These are phyloP conservation scores for Acronicta leporina DNA, from an alignment of 2,888 invertebrate genomes.

Conservation along the genomic window DNA sequence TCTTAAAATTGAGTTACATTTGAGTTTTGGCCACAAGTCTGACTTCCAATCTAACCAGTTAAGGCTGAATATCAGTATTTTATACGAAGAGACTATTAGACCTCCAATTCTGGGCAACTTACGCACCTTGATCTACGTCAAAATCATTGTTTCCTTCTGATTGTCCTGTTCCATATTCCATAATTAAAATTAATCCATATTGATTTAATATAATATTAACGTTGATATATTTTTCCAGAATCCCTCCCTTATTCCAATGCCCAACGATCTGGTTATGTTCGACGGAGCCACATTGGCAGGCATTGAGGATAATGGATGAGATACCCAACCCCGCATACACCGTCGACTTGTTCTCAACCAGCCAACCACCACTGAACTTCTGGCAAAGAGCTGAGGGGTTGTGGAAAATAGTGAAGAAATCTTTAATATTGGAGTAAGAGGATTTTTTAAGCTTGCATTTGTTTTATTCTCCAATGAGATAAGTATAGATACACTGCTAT, in stretches of 20 bases:
- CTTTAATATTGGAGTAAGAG: constrained; percentile 63
- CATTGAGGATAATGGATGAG: constrained; percentile 70
- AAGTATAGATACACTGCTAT: not conserved
- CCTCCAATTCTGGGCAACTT: too few species aligned
- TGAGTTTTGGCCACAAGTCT: too few species aligned
- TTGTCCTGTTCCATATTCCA: too few species aligned
- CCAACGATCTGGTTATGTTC: constrained; percentile 75
- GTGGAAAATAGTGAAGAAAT: constrained; percentile 61
- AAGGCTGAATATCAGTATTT: too few species aligned
- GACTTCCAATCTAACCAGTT: too few species aligned
- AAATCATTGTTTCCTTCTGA: too few species aligned
- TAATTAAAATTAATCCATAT: too few species aligned
- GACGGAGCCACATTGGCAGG: constrained; percentile 74
- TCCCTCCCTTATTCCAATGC: constrained; percentile 71
- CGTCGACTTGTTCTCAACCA: constrained; percentile 67
- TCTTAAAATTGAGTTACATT: too few species aligned
- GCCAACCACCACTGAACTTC: constrained; percentile 65
- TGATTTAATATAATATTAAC: not conserved
- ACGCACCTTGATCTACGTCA: too few species aligned
- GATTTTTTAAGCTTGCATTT: not conserved
- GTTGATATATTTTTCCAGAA: constrained; percentile 55
- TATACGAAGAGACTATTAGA: too few species aligned
- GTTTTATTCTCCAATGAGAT: too few species aligned
- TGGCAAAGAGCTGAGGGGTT: constrained; percentile 64
- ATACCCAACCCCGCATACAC: constrained; percentile 73